These are phyloP conservation scores for Standfussiana lucernea DNA, from an alignment of 2,888 invertebrate genomes.

Conservation along the genomic window DNA sequence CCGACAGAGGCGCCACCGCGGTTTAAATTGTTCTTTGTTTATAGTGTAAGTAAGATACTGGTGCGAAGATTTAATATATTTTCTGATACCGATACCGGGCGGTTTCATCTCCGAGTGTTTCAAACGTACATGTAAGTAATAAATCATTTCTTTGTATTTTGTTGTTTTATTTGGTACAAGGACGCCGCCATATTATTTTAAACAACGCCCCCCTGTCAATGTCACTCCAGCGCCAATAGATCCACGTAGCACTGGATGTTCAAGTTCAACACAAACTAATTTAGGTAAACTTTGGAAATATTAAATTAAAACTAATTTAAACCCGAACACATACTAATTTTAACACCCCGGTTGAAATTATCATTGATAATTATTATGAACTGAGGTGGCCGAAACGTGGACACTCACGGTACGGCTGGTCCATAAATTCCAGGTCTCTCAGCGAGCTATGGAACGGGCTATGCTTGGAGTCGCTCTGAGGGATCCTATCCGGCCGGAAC, in stretches of 20 bases:
- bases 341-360: no score
- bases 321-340: no score
- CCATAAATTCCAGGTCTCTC: no score
- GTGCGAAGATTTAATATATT: conserved; percentile 2
- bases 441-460: no score
- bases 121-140: conserved; percentile 23
- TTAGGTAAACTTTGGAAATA: no score
- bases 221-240: background rate
- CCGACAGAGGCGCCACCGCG: conserved; percentile 20
- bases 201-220: background rate
- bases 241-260: background rate
- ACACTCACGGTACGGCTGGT: no score
- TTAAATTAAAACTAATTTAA: no score
- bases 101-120: background rate
- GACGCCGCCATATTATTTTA: background rate
- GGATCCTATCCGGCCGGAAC: no score
- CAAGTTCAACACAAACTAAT: background rate
- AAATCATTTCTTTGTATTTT: conserved; percentile 28
- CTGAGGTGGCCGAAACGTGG: no score
- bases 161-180: conserved; percentile 35
- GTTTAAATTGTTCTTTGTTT: background rate
- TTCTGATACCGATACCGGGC: background rate
- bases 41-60: background rate
- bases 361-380: no score
- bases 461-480: no score